A percentile compares a stretch with the other conserved stretches of the same genome.
Evolutionary conservation across 2,797 vertebrate species (phyloP).

Genomic region (Crenichthys baileyi): DNA sequence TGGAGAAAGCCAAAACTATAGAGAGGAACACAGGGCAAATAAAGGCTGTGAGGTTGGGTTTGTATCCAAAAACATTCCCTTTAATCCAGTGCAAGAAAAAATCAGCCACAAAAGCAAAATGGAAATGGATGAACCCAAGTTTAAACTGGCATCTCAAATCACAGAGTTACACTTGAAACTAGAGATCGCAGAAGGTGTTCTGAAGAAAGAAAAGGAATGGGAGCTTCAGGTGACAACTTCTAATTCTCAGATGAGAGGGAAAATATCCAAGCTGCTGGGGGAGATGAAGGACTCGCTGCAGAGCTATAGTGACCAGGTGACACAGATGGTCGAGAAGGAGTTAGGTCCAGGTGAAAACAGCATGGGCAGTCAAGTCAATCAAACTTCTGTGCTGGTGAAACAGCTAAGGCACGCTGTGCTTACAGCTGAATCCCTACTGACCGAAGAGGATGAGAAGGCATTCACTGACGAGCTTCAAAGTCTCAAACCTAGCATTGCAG

Average conservation of each 20-base stretch:
- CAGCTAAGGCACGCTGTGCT: slow-evolving; percentile 65
- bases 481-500: slow-evolving; percentile 55
- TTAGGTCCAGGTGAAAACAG: slow-evolving; percentile 65
- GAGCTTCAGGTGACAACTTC: slow-evolving; percentile 54
- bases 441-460: slow-evolving; percentile 49
- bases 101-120: slow-evolving; percentile 26
- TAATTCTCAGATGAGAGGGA: slow-evolving; percentile 66
- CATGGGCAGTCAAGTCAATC: slow-evolving; percentile 38
- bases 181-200: slow-evolving; percentile 57
- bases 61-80: slow-evolving; percentile 28
- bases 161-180: slow-evolving; percentile 69
- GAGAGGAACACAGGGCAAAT: slow-evolving; percentile 15
- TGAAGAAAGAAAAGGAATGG: slow-evolving; percentile 57
- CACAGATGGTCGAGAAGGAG: slow-evolving; percentile 69
- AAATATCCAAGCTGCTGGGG: slow-evolving; percentile 49
- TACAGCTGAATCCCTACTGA: slow-evolving; percentile 62
- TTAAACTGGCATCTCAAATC: slow-evolving; percentile 64
- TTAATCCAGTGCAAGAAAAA: slow-evolving; percentile 26
- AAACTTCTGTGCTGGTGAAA: slow-evolving; percentile 50
- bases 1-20: slow-evolving; percentile 1
- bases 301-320: slow-evolving; percentile 58
- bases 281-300: slow-evolving; percentile 60
- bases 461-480: slow-evolving; percentile 55
- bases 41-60: slow-evolving; percentile 31
- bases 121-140: slow-evolving; percentile 61